Conservation (phyloP, 1,140 invertebrate genomes). For the Drosophila serrata region DNA sequence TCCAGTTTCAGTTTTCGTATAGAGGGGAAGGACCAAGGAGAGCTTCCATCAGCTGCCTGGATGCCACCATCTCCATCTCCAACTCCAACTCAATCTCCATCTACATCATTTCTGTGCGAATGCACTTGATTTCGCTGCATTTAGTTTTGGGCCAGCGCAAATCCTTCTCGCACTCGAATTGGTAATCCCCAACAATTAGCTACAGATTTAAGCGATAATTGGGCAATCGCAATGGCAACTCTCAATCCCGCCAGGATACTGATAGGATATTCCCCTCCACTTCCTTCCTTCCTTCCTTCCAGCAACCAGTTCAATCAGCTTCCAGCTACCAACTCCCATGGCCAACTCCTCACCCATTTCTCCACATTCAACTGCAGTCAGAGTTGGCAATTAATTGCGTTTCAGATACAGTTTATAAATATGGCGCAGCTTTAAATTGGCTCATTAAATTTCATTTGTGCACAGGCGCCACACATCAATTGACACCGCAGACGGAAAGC, state of each 20-base stretch:
- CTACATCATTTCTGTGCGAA: conserved; percentile 36
- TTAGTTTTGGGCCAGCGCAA: conserved; percentile 32
- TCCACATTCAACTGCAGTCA: conserved; percentile 20
- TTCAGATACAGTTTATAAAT: conserved; percentile 80
- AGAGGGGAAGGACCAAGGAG: background rate
- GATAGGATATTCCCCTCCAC: background rate
- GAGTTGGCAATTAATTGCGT: conserved; percentile 72
- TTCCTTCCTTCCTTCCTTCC: background rate
- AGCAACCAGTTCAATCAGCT: conserved; percentile 2
- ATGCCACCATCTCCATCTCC: background rate
- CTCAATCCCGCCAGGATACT: conserved; percentile 5
- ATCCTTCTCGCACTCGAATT: conserved; percentile 16
- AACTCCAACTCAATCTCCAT: background rate
- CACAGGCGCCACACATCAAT: conserved; percentile 72
- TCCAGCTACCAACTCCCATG: background rate
- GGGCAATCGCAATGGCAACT: conserved; percentile 39
- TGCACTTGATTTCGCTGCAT: conserved; percentile 48
- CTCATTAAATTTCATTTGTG: conserved; percentile 81
- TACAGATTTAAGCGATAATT: conserved; percentile 59
- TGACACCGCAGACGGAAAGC: conserved; percentile 49
- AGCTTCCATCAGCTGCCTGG: conserved; percentile 24
- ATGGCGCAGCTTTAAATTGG: conserved; percentile 78
- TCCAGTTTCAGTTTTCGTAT: conserved; percentile 2
- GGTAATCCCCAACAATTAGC: conserved; percentile 50
- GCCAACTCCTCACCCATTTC: background rate